Percentiles rank a stretch among this genome's conserved stretches.
Conservation (phyloP, 2,888 invertebrate species). For the Lepeophtheirus nordmannii region DNA sequence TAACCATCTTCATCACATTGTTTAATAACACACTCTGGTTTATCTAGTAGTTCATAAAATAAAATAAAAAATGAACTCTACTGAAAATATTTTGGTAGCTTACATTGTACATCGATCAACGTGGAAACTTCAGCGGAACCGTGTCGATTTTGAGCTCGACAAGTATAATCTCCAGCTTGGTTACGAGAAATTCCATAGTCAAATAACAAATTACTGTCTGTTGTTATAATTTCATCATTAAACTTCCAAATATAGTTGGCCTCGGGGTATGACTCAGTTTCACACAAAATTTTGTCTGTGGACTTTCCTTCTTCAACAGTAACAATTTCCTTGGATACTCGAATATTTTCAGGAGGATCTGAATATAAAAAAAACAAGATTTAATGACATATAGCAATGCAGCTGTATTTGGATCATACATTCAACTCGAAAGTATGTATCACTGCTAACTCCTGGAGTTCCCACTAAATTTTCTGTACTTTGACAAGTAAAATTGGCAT, state of each 20-base stretch:
- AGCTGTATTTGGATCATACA: conserved; percentile 47
- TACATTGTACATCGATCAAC: conserved; percentile 65
- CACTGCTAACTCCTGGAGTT: conserved; percentile 55
- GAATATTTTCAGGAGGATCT: conserved; percentile 74
- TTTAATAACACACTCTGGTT: conserved; percentile 66
- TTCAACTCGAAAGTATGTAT: conserved; percentile 70
- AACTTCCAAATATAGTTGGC: conserved; percentile 57
- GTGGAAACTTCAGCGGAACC: conserved; percentile 54
- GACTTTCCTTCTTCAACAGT: conserved; percentile 38
- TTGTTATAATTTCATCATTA: conserved; percentile 40
- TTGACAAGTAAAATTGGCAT: conserved; percentile 64
- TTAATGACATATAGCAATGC: background rate
- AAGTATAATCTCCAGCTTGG: conserved; percentile 60
- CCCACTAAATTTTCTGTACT: conserved; percentile 58
- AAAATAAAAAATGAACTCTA: background rate
- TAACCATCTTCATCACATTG: conserved; percentile 54
- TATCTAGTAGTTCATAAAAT: conserved; percentile 41
- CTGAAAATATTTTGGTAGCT: conserved; percentile 31
- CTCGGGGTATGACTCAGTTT: conserved; percentile 46
- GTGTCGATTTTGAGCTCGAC: conserved; percentile 50
- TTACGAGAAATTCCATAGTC: conserved; percentile 50
- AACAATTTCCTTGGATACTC: conserved; percentile 42
- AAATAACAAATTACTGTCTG: conserved; percentile 43
- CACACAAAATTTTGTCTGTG: conserved; percentile 44
- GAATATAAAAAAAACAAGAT: conserved; percentile 26